These are phyloP conservation scores for Pygoscelis antarcticus DNA, from an alignment of 2,113 vertebrate species.

Conservation along the genomic window DNA sequence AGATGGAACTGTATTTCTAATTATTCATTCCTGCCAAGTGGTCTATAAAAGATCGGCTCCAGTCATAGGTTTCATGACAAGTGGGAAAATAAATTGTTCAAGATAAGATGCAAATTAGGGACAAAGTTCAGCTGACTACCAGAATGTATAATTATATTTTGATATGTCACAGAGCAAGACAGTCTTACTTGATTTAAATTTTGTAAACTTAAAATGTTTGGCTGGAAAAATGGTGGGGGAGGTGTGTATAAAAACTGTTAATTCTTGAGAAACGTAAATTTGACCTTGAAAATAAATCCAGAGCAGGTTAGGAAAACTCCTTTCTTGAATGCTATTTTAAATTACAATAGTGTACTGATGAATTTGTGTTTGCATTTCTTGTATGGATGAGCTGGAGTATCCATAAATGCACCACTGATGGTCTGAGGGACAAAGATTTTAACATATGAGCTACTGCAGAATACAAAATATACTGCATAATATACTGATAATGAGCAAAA, in stretches of 20 bases:
- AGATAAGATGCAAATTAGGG: constrained; percentile 71
- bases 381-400: not conserved
- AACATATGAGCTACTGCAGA: not conserved
- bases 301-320: not conserved
- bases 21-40: constrained; percentile 35
- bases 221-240: not conserved
- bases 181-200: constrained; percentile 5
- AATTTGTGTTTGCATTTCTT: not conserved
- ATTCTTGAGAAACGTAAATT: not conserved
- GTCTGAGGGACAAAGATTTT: not conserved
- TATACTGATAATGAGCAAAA: not conserved
- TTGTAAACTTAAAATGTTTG: not conserved
- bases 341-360: not conserved
- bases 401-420: not conserved
- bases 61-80: constrained; percentile 49
- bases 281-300: not conserved
- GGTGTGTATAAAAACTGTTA: not conserved
- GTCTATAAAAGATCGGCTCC: constrained; percentile 50
- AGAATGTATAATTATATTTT: constrained; percentile 69
- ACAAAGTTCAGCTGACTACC: constrained; percentile 60
- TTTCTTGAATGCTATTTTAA: not conserved
- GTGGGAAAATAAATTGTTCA: constrained; percentile 65
- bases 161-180: constrained; percentile 3
- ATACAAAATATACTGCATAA: not conserved
- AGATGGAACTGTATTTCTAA: constrained; percentile 4